Conservation (phyloP, 2,888 invertebrate species). For the Macrophya alboannulata region DNA sequence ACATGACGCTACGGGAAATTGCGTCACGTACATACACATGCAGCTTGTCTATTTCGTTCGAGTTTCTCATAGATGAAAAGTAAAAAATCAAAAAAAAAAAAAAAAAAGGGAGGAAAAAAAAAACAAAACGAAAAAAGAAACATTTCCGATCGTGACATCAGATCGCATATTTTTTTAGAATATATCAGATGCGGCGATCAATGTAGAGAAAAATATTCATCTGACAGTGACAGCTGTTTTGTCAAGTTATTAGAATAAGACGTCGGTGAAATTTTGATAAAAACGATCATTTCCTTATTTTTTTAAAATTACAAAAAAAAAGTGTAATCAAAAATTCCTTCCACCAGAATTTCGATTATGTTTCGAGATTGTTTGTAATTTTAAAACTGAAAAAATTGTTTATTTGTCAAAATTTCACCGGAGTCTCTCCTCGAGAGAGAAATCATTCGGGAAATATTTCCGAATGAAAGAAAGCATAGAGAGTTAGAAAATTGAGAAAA, state of each 20-base stretch:
- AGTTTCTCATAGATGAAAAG: background rate
- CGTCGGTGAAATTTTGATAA: too few relatives aligned
- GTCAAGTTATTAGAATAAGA: background rate
- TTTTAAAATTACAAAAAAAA: too few relatives aligned
- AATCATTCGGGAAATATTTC: background rate
- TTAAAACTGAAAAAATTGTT: too few relatives aligned
- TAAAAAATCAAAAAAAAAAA: background rate
- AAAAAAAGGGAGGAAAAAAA: background rate
- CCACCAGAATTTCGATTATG: too few relatives aligned
- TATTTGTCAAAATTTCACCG: too few relatives aligned
- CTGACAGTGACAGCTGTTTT: background rate
- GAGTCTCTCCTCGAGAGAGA: too few relatives aligned
- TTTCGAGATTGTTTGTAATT: too few relatives aligned
- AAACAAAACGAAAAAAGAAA: background rate
- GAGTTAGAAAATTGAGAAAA: background rate
- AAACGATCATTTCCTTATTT: too few relatives aligned
- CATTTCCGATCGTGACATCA: background rate
- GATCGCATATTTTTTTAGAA: background rate
- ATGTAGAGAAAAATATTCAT: background rate
- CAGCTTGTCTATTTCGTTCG: conserved; percentile 24
- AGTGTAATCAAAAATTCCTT: too few relatives aligned
- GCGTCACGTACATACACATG: conserved; percentile 44
- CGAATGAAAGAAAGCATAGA: background rate
- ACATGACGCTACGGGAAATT: conserved; percentile 38
- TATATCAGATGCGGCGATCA: background rate